Evolutionary conservation across 2,888 invertebrate genomes (phyloP).

Genomic region (Epirrita christyi): DNA sequence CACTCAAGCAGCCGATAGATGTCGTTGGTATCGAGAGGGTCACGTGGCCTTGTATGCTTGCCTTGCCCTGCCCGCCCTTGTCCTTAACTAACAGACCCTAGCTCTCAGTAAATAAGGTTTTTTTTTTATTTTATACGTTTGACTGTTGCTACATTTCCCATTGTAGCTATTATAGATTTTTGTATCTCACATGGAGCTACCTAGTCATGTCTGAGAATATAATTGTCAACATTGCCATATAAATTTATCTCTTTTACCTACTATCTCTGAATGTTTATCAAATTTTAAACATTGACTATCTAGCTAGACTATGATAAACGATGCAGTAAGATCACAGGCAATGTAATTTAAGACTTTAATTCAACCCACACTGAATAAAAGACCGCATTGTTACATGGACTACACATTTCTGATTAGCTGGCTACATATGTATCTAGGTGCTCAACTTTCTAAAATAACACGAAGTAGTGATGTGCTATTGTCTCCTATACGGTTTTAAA

Average conservation of each 20-base stretch:
- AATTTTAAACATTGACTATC: constrained; percentile 12
- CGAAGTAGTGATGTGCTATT: constrained; percentile 48
- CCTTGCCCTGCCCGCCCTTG: too few species aligned
- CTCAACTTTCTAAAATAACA: constrained; percentile 66
- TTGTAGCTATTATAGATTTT: too few species aligned
- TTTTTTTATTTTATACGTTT: too few species aligned
- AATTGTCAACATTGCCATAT: constrained; percentile 7
- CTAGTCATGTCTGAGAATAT: not conserved
- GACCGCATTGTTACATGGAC: constrained; percentile 4
- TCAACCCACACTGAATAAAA: constrained; percentile 6
- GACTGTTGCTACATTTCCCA: too few species aligned
- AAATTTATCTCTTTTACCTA: constrained; percentile 15
- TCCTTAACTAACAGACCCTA: constrained; percentile 42
- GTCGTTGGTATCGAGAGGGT: constrained; percentile 56
- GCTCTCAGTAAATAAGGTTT: too few species aligned
- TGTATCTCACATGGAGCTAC: too few species aligned
- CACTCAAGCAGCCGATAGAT: constrained; percentile 65
- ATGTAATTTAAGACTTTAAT: constrained; percentile 4
- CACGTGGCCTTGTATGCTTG: constrained; percentile 43
- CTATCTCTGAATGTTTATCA: constrained; percentile 24
- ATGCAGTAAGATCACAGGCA: not conserved
- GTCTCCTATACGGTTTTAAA: constrained; percentile 13
- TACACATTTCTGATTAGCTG: constrained; percentile 24
- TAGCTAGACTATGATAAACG: constrained; percentile 4
- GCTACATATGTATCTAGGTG: constrained; percentile 29